Evolutionary conservation across 1,140 invertebrate species (phyloP), one percentile per base, ranked within the genome.

Genomic region (Hydropsyche tenuis): DNA sequence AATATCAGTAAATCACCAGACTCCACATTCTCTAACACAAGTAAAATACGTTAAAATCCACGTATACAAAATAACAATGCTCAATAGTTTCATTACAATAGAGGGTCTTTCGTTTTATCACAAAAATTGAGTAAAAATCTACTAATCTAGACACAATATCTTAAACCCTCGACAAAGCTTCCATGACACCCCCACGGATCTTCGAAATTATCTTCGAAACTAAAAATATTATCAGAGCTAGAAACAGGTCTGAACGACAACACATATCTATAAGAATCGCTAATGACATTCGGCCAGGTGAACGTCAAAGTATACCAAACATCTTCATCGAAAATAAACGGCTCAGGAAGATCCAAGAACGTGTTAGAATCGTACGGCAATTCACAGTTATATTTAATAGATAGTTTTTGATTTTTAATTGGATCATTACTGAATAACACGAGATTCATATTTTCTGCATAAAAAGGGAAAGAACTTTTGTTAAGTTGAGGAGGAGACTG

Each of bases 271-370:
- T 81, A 80, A 53, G 79, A 75, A 56, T 78, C 77, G 68, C 76
- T 80, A 69, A 76, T 79, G 72, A 80, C 79, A 45, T 79, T 69
- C 30, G 81, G 82, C 85, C 85, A 86, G 14, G 77, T 71, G 77
- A 86, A 83, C 69, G 75, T 79, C 48, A 86, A 81, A 78, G 80
- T 82, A 72, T 85, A 85, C 83, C 83, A 85, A 45, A 81, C 77
- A 70, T 83, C 79, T 74, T 82, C 82, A 74, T 82, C 81, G 11
- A 86, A 77, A 53, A 84, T 81, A 56, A 81, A 80, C 43, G 82
- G 82, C 71, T 85, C 79, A 43, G 73, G 74, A 27, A 86, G 79
- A 66, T 83, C 79, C 37, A 86, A 80, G 73, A 82, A 80, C 69
- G 84, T 78, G 62, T 78, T 78, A 42, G 81, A 80, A 78, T 84